A percentile compares a stretch with the other conserved stretches of the same genome.
Evolutionary conservation across 1,140 invertebrate species (phyloP).

Genomic region (Aleiodes sp.): DNA sequence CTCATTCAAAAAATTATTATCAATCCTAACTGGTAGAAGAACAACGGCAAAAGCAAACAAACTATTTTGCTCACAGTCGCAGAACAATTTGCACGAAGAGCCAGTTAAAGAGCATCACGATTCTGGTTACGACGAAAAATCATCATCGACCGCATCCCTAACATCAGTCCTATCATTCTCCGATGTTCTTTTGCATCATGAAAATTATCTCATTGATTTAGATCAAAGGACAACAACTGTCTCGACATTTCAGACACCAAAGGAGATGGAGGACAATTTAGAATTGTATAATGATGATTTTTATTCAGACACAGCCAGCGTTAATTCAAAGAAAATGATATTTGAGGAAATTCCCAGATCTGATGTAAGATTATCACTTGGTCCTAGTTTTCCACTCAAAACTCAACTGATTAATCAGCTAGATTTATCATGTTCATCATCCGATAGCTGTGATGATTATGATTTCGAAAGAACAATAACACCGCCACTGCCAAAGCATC

Average conservation of each 20-base stretch:
- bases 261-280: background rate
- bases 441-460: background rate
- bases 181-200: conserved; percentile 11
- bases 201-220: background rate
- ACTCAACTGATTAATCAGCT: conserved; percentile 1
- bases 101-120: conserved; percentile 29
- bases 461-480: background rate
- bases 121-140: conserved; percentile 46
- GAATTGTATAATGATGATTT: background rate
- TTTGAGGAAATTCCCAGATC: conserved; percentile 44
- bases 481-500: conserved; percentile 38
- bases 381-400: conserved; percentile 29
- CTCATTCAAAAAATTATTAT: conserved; percentile 47
- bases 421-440: background rate
- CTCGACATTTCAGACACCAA: conserved; percentile 29
- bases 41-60: conserved; percentile 16
- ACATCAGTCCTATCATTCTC: conserved; percentile 24
- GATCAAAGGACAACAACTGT: background rate
- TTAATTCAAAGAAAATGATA: conserved; percentile 23
- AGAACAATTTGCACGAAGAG: conserved; percentile 36
- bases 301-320: conserved; percentile 6
- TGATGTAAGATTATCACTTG: conserved; percentile 36
- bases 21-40: conserved; percentile 32
- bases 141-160: conserved; percentile 34
- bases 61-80: conserved; percentile 25